Conservation (phyloP, 2,888 invertebrate genomes). For the Lasioglossum figueresi region DNA sequence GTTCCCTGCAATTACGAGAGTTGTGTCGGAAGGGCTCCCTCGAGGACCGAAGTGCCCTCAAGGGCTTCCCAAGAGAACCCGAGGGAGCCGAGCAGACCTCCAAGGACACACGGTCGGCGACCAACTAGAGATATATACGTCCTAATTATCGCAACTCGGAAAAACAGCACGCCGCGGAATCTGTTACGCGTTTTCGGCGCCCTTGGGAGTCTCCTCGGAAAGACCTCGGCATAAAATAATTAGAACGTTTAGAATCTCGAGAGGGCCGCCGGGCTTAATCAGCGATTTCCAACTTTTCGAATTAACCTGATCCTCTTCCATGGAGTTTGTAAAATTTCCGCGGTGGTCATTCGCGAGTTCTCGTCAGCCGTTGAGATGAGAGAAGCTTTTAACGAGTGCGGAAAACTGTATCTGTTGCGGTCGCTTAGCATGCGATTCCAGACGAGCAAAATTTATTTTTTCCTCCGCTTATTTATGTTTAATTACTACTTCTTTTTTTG, state of each 20-base stretch:
- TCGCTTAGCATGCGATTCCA: neutral
- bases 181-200: neutral
- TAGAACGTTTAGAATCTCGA: constrained; percentile 1
- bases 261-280: neutral
- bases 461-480: neutral
- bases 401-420: constrained; percentile 40
- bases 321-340: constrained; percentile 53
- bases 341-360: constrained; percentile 26
- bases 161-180: neutral
- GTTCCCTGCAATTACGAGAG: neutral
- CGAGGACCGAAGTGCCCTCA: neutral
- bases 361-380: constrained; percentile 21
- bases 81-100: neutral
- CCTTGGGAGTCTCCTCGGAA: neutral
- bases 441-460: neutral
- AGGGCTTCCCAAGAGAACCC: neutral
- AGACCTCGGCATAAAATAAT: neutral
- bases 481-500: neutral
- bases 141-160: neutral
- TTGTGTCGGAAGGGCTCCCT: neutral
- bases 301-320: constrained; percentile 19
- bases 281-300: constrained; percentile 26
- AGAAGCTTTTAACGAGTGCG: constrained; percentile 60
- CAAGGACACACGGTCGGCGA: neutral
- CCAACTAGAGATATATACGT: neutral